Evolutionary conservation across 2,113 vertebrate genomes (phyloP).

Genomic region (Dissostichus mawsoni): DNA sequence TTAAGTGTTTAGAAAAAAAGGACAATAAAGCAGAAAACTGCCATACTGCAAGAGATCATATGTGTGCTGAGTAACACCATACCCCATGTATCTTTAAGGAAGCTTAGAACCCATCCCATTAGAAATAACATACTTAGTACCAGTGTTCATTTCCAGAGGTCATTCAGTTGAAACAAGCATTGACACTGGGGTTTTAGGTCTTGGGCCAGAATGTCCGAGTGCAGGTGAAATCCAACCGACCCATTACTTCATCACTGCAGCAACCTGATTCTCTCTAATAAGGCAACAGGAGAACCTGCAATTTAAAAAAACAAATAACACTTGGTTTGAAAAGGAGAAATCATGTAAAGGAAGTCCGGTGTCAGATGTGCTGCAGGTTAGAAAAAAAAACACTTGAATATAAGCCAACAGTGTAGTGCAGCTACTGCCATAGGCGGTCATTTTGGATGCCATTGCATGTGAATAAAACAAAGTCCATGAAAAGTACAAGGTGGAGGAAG

Average conservation of each 20-base stretch:
- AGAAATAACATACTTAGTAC: conserved; percentile 64
- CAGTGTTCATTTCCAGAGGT: conserved; percentile 64
- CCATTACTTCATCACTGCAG: conserved; percentile 71
- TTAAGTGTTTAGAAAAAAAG: conserved; percentile 49
- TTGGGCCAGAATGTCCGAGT: conserved; percentile 41
- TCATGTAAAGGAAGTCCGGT: conserved; percentile 76
- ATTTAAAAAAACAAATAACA: conserved; percentile 72
- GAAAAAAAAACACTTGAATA: conserved; percentile 14
- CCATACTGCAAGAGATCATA: conserved; percentile 21
- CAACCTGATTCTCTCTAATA: conserved; percentile 80
- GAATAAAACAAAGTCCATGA: neutral
- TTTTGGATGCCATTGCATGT: neutral
- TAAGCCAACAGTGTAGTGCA: neutral
- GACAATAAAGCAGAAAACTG: conserved; percentile 42
- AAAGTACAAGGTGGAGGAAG: neutral
- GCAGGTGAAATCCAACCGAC: conserved; percentile 76
- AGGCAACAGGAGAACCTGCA: conserved; percentile 83
- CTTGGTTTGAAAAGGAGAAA: conserved; percentile 70
- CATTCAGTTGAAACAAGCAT: conserved; percentile 24
- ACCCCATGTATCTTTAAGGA: conserved; percentile 50
- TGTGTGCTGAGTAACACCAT: conserved; percentile 49
- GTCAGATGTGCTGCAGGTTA: conserved; percentile 50
- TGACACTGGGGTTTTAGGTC: conserved; percentile 43
- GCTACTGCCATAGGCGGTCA: neutral
- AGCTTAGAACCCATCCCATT: conserved; percentile 56